Evolutionary conservation across 2,888 invertebrate genomes (phyloP).

Genomic region (Pharmacophagus antenor): DNA sequence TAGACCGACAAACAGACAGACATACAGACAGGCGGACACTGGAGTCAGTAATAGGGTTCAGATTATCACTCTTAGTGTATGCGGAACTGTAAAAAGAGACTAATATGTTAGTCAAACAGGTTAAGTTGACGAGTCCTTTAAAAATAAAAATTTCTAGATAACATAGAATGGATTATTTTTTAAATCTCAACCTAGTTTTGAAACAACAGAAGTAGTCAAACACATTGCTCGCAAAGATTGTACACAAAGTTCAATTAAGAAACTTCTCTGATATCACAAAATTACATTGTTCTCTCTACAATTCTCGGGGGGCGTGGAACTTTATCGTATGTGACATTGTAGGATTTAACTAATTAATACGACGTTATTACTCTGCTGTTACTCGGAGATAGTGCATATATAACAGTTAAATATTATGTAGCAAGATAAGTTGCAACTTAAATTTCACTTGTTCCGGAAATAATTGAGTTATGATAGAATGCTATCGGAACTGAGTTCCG

Average conservation of each 20-base stretch:
- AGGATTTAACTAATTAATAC: slow-evolving; percentile 21
- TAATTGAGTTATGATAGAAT: too few species aligned
- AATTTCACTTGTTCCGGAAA: too few species aligned
- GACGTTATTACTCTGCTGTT: slow-evolving; percentile 8
- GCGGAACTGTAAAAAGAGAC: too few species aligned
- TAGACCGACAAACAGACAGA: too few species aligned
- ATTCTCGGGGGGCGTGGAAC: slow-evolving; percentile 4
- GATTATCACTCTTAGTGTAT: too few species aligned
- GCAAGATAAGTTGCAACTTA: background rate
- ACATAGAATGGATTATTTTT: background rate
- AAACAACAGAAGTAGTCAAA: background rate
- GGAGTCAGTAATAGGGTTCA: too few species aligned
- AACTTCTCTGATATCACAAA: slow-evolving; percentile 6
- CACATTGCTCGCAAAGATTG: background rate
- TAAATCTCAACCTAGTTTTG: background rate
- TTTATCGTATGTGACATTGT: slow-evolving; percentile 19
- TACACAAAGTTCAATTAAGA: slow-evolving; percentile 10
- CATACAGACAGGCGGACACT: too few species aligned
- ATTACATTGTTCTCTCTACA: slow-evolving; percentile 5
- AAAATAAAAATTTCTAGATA: too few species aligned
- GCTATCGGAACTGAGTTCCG: background rate
- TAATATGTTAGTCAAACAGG: too few species aligned
- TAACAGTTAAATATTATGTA: background rate
- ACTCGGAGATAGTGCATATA: slow-evolving; percentile 1
- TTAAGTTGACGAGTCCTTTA: too few species aligned